Conservation (phyloP, 2,888 invertebrate species). For the Dicyrtomina minuta region DNA sequence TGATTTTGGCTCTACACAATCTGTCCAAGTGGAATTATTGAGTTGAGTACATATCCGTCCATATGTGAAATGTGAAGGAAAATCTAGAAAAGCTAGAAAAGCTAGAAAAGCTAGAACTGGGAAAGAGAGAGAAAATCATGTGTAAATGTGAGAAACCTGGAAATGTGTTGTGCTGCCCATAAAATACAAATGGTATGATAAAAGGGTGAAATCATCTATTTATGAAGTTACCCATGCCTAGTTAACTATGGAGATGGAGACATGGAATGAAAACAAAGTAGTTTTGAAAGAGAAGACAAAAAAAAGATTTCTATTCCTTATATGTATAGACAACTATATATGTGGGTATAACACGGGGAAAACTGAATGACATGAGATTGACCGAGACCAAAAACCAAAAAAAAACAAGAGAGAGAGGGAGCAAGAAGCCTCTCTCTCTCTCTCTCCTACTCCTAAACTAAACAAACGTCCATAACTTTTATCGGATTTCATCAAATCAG, state of each 20-base stretch:
- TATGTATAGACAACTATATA: no score
- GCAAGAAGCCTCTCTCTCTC: not conserved
- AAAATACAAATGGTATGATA: constrained; percentile 18
- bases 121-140: no score
- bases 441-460: constrained; percentile 6
- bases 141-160: no score
- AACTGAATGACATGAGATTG: not conserved
- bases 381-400: not conserved
- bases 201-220: constrained; percentile 17
- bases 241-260: constrained; percentile 26
- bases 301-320: no score
- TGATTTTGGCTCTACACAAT: no score
- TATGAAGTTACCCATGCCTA: constrained; percentile 18
- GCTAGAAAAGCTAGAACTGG: no score
- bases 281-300: not conserved
- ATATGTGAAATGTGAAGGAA: no score
- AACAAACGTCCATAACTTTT: constrained; percentile 53
- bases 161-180: no score
- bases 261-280: constrained; percentile 24
- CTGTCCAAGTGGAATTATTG: no score
- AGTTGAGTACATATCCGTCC: no score
- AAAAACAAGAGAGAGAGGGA: constrained; percentile 7
- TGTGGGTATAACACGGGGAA: no score
- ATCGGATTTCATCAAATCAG: constrained; percentile 53
- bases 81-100: no score